Evolutionary conservation across 2,113 vertebrate genomes (phyloP).

Genomic region (Accipiter virgatus): DNA sequence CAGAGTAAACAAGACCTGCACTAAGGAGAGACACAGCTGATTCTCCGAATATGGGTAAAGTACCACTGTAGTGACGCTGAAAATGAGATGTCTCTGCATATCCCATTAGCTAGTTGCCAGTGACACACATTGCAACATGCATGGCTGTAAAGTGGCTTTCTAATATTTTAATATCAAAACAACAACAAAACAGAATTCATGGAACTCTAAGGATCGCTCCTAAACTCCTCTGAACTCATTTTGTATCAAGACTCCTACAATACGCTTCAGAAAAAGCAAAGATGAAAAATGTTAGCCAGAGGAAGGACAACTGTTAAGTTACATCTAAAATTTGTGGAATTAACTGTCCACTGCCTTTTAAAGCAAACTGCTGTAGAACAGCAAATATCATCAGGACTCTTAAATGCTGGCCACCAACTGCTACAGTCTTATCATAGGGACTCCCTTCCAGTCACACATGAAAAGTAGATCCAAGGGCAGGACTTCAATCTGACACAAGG

Average conservation of each 20-base stretch:
- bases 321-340: not conserved
- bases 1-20: not conserved
- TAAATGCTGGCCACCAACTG: not conserved
- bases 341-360: not conserved
- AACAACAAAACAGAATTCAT: not conserved
- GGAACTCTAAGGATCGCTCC: not conserved
- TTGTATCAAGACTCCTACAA: not conserved
- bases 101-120: not conserved
- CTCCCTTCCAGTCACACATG: slow-evolving; percentile 7
- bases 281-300: not conserved
- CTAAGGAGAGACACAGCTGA: not conserved
- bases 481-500: not conserved
- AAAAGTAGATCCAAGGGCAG: slow-evolving; percentile 26
- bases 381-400: not conserved
- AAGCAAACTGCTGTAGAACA: not conserved
- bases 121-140: not conserved
- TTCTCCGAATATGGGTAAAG: not conserved
- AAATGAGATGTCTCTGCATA: not conserved
- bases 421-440: not conserved
- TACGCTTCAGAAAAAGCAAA: not conserved
- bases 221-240: not conserved
- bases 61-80: not conserved
- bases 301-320: not conserved
- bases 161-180: not conserved
- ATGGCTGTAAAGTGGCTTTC: not conserved